Evolutionary conservation across 2,797 vertebrate species (phyloP).

Genomic region (Lycodopsis pacificus): DNA sequence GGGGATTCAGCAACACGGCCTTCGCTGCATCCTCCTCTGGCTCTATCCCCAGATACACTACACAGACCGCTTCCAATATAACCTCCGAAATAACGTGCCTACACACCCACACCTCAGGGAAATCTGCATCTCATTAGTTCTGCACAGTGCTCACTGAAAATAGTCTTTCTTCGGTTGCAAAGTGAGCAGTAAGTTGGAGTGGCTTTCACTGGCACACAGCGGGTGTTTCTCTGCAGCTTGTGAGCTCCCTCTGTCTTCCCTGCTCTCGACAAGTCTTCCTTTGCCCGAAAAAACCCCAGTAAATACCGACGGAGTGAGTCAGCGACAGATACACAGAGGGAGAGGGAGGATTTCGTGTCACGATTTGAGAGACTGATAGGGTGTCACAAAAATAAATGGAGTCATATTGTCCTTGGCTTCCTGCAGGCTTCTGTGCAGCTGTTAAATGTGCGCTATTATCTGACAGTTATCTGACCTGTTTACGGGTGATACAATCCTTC

Average conservation of each 20-base stretch:
- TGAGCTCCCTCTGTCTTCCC: slow-evolving; percentile 44
- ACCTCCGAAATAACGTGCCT: slow-evolving; percentile 22
- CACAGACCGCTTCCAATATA: slow-evolving; percentile 13
- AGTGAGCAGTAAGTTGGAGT: slow-evolving; percentile 63
- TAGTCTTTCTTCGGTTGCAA: slow-evolving; percentile 53
- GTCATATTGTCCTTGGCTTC: slow-evolving; percentile 46
- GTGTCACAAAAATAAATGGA: slow-evolving; percentile 57
- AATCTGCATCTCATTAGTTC: slow-evolving; percentile 58
- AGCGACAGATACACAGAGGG: slow-evolving; percentile 57
- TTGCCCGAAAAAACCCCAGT: slow-evolving; percentile 36
- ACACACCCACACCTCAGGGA: slow-evolving; percentile 46
- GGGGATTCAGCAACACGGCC: slow-evolving; percentile 16
- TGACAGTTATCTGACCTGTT: slow-evolving; percentile 61
- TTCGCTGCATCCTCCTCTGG: slow-evolving; percentile 18
- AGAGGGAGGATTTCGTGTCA: slow-evolving; percentile 70
- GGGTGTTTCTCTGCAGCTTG: slow-evolving; percentile 41
- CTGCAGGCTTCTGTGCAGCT: slow-evolving; percentile 32
- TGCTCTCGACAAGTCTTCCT: slow-evolving; percentile 49
- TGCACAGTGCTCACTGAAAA: slow-evolving; percentile 54
- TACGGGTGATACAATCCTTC: slow-evolving; percentile 31
- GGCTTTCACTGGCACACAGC: slow-evolving; percentile 60
- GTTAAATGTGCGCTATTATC: slow-evolving; percentile 48
- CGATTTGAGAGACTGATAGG: slow-evolving; percentile 59
- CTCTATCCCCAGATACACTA: slow-evolving; percentile 1
- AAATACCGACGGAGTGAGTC: slow-evolving; percentile 72